Percentiles rank a stretch among this genome's conserved stretches.
These are phyloP conservation scores for Hormaphis cornu DNA, from an alignment of 1,140 invertebrate genomes.

Conservation along the genomic window DNA sequence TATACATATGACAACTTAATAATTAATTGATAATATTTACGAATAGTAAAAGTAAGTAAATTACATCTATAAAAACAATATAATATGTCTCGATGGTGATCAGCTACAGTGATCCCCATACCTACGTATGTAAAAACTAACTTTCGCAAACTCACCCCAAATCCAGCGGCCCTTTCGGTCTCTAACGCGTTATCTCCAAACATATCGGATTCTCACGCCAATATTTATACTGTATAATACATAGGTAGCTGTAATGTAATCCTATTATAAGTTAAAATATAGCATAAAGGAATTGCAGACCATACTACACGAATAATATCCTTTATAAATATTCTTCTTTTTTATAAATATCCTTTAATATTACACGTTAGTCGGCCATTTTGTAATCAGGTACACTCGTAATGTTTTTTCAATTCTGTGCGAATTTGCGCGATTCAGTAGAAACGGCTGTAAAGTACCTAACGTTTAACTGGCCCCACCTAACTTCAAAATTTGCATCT, in stretches of 20 bases:
- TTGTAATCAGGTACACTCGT: too few species aligned
- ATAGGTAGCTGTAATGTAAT: conserved; percentile 1
- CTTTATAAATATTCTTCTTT: too few species aligned
- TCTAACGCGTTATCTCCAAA: conserved; percentile 10
- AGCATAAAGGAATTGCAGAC: background rate
- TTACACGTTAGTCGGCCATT: too few species aligned
- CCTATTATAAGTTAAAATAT: conserved; percentile 1
- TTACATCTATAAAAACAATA: background rate
- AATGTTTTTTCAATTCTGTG: too few species aligned
- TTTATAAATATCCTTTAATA: too few species aligned
- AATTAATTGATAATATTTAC: background rate
- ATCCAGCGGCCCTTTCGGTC: conserved; percentile 3
- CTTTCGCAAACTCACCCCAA: conserved; percentile 5
- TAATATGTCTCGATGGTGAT: background rate
- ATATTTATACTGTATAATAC: conserved; percentile 10
- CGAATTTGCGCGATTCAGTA: too few species aligned
- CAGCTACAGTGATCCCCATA: background rate
- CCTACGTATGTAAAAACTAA: background rate
- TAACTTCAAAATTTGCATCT: too few species aligned
- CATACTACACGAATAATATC: too few species aligned
- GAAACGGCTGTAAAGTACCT: too few species aligned
- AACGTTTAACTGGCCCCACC: too few species aligned
- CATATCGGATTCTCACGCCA: conserved; percentile 1
- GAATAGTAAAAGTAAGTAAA: background rate
- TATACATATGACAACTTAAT: background rate